These are phyloP conservation scores for Ciconia maguari DNA, from an alignment of 2,113 vertebrate genomes.

Conservation along the genomic window DNA sequence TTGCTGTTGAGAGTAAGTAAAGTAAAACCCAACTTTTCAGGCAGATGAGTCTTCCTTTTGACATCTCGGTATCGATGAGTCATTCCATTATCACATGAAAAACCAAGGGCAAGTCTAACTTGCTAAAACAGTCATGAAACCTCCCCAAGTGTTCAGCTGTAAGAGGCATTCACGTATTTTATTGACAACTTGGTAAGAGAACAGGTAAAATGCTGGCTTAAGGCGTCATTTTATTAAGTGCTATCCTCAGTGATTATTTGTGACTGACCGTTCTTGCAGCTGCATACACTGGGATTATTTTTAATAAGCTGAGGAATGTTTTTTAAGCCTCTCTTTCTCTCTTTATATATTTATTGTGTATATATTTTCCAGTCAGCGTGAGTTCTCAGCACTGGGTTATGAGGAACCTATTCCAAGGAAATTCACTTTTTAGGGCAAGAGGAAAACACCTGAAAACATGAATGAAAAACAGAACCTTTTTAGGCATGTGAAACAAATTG, in stretches of 20 bases:
- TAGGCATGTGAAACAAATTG: not conserved
- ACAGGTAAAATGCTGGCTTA: not conserved
- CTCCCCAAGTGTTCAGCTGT: not conserved
- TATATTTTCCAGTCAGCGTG: not conserved
- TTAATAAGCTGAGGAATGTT: not conserved
- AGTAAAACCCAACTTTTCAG: not conserved
- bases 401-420: not conserved
- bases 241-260: not conserved
- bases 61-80: not conserved
- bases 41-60: not conserved
- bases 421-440: not conserved
- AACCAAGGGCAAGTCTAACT: not conserved
- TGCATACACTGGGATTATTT: not conserved
- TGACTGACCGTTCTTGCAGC: not conserved
- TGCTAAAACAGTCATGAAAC: not conserved
- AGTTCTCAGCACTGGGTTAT: not conserved
- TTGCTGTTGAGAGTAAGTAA: not conserved
- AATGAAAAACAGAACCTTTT: not conserved
- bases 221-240: not conserved
- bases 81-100: not conserved
- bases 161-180: not conserved
- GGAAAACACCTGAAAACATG: not conserved
- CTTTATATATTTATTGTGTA: not conserved
- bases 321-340: not conserved
- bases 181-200: not conserved